Evolutionary conservation across 2,113 vertebrate species (phyloP).

Genomic region (Xenopus borealis): DNA sequence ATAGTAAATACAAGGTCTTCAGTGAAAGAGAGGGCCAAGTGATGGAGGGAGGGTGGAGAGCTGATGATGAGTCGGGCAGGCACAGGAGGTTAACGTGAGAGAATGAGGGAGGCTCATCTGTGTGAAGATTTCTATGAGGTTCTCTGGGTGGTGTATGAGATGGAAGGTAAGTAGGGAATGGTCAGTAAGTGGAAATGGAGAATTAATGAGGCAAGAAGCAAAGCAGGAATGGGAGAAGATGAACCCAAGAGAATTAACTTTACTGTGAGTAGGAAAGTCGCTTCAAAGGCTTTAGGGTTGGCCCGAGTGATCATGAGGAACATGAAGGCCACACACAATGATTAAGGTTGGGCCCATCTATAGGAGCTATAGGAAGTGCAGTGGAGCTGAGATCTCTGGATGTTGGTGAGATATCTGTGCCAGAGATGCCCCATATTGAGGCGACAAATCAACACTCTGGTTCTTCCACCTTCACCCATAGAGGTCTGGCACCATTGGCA

Average conservation of each 20-base stretch:
- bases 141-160: neutral
- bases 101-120: no score
- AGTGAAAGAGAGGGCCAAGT: conserved; percentile 44
- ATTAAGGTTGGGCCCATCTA: conserved; percentile 13
- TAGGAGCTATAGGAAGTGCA: conserved; percentile 34
- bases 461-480: no score
- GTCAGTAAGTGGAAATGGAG: neutral
- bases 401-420: no score
- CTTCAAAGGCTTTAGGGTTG: neutral
- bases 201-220: neutral
- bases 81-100: no score
- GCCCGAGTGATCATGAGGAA: neutral
- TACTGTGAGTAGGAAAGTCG: neutral
- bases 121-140: neutral
- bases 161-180: neutral
- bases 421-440: no score
- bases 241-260: neutral
- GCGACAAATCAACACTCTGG: no score
- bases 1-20: conserved; percentile 10
- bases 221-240: neutral
- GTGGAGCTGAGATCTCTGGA: conserved; percentile 8
- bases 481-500: no score
- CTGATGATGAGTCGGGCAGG: no score
- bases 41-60: conserved; percentile 38
- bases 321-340: neutral